A percentile compares a stretch with the other conserved stretches of the same genome.
phyloP scores from a whole-genome alignment of 2,113 vertebrate genomes.

The Murina feae region DNA sequence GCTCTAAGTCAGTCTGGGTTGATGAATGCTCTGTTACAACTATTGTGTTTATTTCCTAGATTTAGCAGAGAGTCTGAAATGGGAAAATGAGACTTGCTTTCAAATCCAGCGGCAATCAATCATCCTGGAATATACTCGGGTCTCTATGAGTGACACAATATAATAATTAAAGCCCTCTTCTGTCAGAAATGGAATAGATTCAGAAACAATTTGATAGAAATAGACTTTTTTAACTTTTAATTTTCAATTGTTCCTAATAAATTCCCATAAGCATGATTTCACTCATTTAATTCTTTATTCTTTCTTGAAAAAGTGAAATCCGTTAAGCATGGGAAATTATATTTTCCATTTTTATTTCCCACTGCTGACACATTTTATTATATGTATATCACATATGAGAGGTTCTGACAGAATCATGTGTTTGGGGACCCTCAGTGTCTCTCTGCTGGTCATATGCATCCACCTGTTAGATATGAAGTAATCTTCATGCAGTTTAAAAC shows the following conservation, averaged over 20 bases:
- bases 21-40: conserved; percentile 59
- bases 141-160: conserved; percentile 40
- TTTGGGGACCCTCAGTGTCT: neutral
- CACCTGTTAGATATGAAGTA: neutral
- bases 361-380: neutral
- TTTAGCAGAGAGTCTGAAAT: conserved; percentile 51
- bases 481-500: neutral
- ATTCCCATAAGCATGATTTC: conserved; percentile 31
- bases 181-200: conserved; percentile 52
- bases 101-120: conserved; percentile 54
- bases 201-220: conserved; percentile 51
- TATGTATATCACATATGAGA: neutral
- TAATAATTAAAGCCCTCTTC: conserved; percentile 60
- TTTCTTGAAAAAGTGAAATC: neutral
- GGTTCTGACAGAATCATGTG: neutral
- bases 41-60: conserved; percentile 55
- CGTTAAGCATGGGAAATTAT: conserved; percentile 7
- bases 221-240: conserved; percentile 55
- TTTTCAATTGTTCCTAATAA: conserved; percentile 51
- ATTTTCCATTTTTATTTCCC: conserved; percentile 23
- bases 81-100: conserved; percentile 61
- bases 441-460: neutral
- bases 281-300: conserved; percentile 45
- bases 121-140: conserved; percentile 39
- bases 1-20: conserved; percentile 34